Evolutionary conservation across 2,888 invertebrate species (phyloP), one percentile per base, ranked within the genome.

Genomic region (Spodoptera littoralis): DNA sequence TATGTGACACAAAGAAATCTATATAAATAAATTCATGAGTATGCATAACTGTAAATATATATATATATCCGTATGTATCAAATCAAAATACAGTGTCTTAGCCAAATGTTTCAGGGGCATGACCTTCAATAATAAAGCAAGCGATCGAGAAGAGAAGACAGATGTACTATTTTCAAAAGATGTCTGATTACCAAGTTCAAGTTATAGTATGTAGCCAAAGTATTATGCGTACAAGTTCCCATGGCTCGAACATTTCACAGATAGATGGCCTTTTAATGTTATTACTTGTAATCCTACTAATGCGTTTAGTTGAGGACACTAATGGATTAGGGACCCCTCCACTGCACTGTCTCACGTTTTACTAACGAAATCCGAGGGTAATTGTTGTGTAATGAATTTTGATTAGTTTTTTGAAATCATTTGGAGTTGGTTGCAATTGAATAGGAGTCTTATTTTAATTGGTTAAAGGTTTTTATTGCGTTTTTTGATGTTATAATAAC

Each of bases 271-370:
- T 87, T 90, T 88, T 90, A 90, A 90, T 88, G 82, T 74, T 79
- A 88, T 90, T 88, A 87, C 84, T 88, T 86, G 86, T 88, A 86
- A 89, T 89, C 77, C 80, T 63, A 78, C 84, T 88, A 89, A 90
- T 88, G 90, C 77, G 79, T 85, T 87, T 86, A 90, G 88, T 90
- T 89, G 75, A 76, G 78, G 76, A 69, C 80, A 79, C 82, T 88
- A 88, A 88, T 87, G 86, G 84, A 86, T 88, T 85, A 85, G 43
- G 49, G 62, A 73, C 79, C 78, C 73, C 71, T 71, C 45, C 42
- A 48, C 48, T 80, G 73, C 63, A 67, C 43, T 60, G 46, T 77
- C 63, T 55, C 67, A 55, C 58, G 69, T 71, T 68, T 68, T 59
- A 63, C 60, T 65, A 64, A 72, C 61, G 30, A 55, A 76, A 75